These are phyloP conservation scores for Calcarius ornatus DNA, from an alignment of 2,113 vertebrate species.

Conservation along the genomic window DNA sequence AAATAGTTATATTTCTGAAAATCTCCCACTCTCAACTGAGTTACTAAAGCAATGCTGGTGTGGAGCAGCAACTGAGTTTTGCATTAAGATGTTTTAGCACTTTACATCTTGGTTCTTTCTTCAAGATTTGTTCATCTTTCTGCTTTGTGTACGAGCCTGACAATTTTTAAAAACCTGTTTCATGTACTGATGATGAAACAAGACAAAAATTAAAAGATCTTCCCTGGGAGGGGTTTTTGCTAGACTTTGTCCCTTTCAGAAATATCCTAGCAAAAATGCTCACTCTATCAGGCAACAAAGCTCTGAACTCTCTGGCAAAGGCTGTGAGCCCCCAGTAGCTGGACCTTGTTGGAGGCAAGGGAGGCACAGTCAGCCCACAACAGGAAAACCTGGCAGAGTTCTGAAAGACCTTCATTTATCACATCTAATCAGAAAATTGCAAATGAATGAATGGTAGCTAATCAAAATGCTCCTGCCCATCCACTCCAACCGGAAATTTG, in stretches of 20 bases:
- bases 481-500: neutral
- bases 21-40: neutral
- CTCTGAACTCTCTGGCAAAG: neutral
- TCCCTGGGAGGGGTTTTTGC: neutral
- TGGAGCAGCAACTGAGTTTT: neutral
- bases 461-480: neutral
- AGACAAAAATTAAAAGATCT: neutral
- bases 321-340: neutral
- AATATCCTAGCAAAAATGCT: neutral
- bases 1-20: neutral
- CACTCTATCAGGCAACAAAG: neutral
- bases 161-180: neutral
- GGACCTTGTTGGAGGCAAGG: neutral
- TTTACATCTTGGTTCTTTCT: neutral
- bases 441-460: neutral
- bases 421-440: neutral
- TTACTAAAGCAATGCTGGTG: neutral
- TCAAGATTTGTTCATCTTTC: neutral
- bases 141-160: neutral
- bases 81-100: neutral
- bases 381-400: neutral
- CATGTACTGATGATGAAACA: neutral
- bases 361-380: neutral
- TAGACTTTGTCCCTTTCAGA: neutral
- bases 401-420: neutral